Evolutionary conservation across 2,113 vertebrate species (phyloP).

Genomic region (Turnix velox): DNA sequence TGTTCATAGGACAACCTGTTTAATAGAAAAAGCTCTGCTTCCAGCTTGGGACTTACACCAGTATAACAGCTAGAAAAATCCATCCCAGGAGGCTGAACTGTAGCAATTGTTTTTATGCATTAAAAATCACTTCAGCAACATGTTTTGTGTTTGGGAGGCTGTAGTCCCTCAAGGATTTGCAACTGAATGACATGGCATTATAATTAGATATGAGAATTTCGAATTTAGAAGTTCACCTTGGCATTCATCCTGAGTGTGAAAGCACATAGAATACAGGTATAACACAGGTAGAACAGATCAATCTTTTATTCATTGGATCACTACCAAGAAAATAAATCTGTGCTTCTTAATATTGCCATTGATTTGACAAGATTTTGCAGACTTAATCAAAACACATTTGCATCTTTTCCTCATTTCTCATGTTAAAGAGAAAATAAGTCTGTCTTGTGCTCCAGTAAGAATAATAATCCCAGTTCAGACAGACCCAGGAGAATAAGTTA

Average conservation of each 20-base stretch:
- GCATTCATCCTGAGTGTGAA: neutral
- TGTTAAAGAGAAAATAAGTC: neutral
- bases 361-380: neutral
- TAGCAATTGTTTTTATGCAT: neutral
- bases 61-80: neutral
- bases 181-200: neutral
- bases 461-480: neutral
- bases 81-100: neutral
- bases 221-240: neutral
- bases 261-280: neutral
- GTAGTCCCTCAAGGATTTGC: neutral
- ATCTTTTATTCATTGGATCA: neutral
- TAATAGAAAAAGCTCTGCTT: neutral
- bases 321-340: neutral
- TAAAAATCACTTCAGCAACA: neutral
- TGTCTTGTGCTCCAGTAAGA: neutral
- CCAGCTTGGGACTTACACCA: neutral
- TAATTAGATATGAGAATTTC: neutral
- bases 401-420: neutral
- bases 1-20: neutral
- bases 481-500: neutral
- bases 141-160: neutral
- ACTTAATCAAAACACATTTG: neutral
- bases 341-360: neutral
- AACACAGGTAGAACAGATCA: neutral